Conservation (phyloP, 2,888 invertebrate species). For the Sesamia inferens region DNA sequence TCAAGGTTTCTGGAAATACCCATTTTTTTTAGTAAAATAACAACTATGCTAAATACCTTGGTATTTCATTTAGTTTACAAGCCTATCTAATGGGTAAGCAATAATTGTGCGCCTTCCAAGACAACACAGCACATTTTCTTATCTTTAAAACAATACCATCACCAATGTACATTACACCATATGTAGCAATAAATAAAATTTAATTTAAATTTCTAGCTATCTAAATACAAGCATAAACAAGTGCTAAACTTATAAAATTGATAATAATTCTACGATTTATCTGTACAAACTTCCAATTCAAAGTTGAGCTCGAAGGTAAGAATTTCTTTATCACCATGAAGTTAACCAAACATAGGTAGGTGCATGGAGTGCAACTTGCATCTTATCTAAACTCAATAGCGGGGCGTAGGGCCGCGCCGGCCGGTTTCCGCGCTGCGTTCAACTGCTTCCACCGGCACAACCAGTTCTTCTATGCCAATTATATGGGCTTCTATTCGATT, state of each 20-base stretch:
- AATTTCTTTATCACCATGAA: slow-evolving; percentile 23
- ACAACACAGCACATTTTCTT: too few species aligned
- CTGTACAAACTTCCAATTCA: slow-evolving; percentile 5
- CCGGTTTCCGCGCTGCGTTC: slow-evolving; percentile 73
- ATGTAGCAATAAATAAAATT: too few species aligned
- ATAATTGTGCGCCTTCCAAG: too few species aligned
- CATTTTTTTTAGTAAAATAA: not conserved
- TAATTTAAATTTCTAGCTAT: not conserved
- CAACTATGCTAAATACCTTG: not conserved
- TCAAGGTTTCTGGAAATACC: not conserved
- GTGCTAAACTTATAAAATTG: not conserved
- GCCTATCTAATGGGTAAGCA: too few species aligned
- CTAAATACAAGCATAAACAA: not conserved
- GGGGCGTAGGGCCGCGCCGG: slow-evolving; percentile 65
- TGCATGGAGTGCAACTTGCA: slow-evolving; percentile 63
- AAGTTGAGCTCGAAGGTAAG: not conserved
- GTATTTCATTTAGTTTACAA: not conserved
- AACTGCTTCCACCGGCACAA: slow-evolving; percentile 62
- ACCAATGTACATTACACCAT: too few species aligned
- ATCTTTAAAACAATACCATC: too few species aligned
- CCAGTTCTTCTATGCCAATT: slow-evolving; percentile 75
- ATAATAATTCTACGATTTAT: not conserved
- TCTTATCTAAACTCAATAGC: slow-evolving; percentile 77
- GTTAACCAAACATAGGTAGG: slow-evolving; percentile 38
- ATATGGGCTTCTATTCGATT: slow-evolving; percentile 71